Evolutionary conservation across 1,140 invertebrate genomes (phyloP).

Genomic region (Panonychus citri): DNA sequence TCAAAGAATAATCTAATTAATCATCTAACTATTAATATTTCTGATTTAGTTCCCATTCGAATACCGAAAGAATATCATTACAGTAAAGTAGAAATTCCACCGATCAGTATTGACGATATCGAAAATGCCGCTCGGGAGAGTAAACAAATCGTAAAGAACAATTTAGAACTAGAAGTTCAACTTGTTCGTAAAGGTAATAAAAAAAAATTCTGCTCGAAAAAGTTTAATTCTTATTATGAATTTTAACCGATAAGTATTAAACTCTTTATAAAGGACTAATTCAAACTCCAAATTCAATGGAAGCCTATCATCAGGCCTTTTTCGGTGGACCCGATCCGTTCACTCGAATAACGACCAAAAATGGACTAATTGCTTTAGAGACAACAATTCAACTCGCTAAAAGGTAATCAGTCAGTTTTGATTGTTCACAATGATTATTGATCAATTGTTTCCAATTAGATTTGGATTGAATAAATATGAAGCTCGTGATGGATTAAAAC

Average conservation of each 20-base stretch:
- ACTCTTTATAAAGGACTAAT: slow-evolving; percentile 1
- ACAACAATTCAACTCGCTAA: slow-evolving; percentile 7
- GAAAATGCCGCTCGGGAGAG: slow-evolving; percentile 4
- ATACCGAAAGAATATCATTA: not conserved
- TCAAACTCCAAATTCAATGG: slow-evolving; percentile 5
- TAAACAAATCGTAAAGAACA: not conserved
- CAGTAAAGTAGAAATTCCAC: not conserved
- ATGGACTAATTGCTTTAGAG: slow-evolving; percentile 7
- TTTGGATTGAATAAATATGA: slow-evolving; percentile 5
- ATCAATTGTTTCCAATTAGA: not conserved
- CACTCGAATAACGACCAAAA: slow-evolving; percentile 5
- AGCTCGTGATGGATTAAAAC: slow-evolving; percentile 6
- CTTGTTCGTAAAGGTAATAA: slow-evolving; percentile 4
- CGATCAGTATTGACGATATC: slow-evolving; percentile 6
- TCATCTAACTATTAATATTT: not conserved
- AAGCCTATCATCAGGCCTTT: slow-evolving; percentile 10
- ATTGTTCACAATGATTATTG: not conserved
- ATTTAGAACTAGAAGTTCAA: slow-evolving; percentile 2
- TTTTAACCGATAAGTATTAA: not conserved
- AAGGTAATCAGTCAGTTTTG: not conserved
- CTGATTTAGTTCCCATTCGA: not conserved
- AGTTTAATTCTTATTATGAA: not conserved
- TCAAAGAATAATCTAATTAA: not conserved
- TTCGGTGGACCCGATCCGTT: slow-evolving; percentile 7
- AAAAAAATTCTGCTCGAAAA: not conserved